phyloP scores from a whole-genome alignment of 2,113 vertebrate genomes.

The Aleadryas rufinucha region DNA sequence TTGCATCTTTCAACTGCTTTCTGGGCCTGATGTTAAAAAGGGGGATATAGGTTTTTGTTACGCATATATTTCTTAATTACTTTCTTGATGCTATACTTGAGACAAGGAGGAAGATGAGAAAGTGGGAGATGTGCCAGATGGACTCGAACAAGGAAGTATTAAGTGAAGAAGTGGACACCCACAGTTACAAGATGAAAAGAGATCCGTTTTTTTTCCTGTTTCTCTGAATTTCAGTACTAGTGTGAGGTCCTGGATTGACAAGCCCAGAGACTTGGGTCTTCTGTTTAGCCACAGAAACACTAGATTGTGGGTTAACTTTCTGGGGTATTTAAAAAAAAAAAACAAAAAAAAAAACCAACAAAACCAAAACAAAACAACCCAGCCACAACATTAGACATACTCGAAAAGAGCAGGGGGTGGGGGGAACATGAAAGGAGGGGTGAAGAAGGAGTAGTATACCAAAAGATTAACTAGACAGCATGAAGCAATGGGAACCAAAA shows the following conservation, averaged over 20 bases:
- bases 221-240: not conserved
- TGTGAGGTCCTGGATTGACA: conserved; percentile 19
- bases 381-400: not conserved
- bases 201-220: not conserved
- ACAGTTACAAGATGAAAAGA: not conserved
- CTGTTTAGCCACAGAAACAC: conserved; percentile 1
- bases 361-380: no score
- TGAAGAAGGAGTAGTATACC: not conserved
- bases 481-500: not conserved
- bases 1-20: not conserved
- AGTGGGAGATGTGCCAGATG: not conserved
- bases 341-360: no score
- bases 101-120: not conserved
- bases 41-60: not conserved
- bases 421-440: not conserved
- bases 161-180: not conserved
- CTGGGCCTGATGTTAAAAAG: not conserved
- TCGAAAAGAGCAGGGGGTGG: accelerated
- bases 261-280: not conserved
- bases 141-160: not conserved
- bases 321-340: not conserved
- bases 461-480: not conserved
- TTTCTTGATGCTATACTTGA: not conserved
- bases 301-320: not conserved
- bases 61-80: not conserved